Base-by-base conservation (phyloP, 2,113 vertebrate species). In the Salvelinus alpinus region DNA sequence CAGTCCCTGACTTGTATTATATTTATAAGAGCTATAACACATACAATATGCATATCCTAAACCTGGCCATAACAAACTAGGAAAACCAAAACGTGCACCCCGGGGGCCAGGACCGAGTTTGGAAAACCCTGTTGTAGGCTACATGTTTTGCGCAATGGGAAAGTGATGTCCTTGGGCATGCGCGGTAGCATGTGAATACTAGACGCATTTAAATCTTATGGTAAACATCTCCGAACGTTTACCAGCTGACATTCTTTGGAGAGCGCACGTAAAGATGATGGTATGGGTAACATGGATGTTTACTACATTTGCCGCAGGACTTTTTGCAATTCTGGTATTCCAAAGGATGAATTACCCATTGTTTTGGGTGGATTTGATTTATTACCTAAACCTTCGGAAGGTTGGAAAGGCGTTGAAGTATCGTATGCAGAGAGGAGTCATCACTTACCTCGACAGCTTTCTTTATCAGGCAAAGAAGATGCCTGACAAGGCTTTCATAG, bases 401-500 rank as follows among this genome's bases (percentile, higher is more conserved):
- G 90, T 87, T 70, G 88, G 90, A 1, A 64, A 90, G 75, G 80
- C 75, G 22, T 1, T 93, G 73, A 71, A 18, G 75, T 87, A 82
- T 80, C 84, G 78, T 3, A 85, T 86, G 88, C 89, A 76, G n/a
- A 89, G 84, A 2, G 89, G 91, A 11, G 51, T 95, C 16, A 38
- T 94, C 84, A 96, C 95, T 0, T 90, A 93, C 64, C 89, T 98
- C 77, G 95, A 96, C 85, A 89, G 87, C 60, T 97, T 99, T 47
- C 84, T 95, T 54, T 74, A 86, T 2, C 94, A 92, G 71, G 94
- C 93, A 0, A 82, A 82, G 54, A 86, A 66, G 65, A 93, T 75
- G 44, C 96, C 97, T 0, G 66, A 85, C 69, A 97, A 97, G 73
- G 82, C 94, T 0, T 97, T 99, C 81, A 78, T 99, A 12, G 81